A percentile compares a stretch with the other conserved stretches of the same genome.
Evolutionary conservation across 2,888 invertebrate species (phyloP).

Genomic region (Zygaena filipendulae): DNA sequence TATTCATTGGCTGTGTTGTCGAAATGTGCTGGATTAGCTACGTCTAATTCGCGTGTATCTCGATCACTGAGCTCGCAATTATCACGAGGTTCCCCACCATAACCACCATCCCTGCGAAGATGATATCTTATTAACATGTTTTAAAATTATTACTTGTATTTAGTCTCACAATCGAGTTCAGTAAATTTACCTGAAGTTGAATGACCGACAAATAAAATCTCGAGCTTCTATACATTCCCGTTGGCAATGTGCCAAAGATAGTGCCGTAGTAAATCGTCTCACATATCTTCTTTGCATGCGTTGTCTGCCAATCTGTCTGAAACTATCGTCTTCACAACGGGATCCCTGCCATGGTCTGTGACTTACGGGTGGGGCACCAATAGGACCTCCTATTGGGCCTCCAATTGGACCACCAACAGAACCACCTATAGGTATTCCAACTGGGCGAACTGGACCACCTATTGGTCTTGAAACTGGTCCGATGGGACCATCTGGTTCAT

Average conservation of each 20-base stretch:
- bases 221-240: constrained; percentile 84
- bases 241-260: constrained; percentile 83
- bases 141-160: neutral
- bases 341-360: constrained; percentile 60
- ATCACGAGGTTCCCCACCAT: constrained; percentile 73
- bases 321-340: constrained; percentile 86
- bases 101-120: constrained; percentile 65
- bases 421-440: constrained; percentile 18
- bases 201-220: constrained; percentile 87
- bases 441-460: constrained; percentile 22
- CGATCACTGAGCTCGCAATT: constrained; percentile 93
- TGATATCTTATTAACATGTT: constrained; percentile 8
- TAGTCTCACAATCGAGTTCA: neutral
- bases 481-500: constrained; percentile 46
- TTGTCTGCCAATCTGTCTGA: constrained; percentile 84
- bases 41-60: constrained; percentile 84
- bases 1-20: constrained; percentile 83
- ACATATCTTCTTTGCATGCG: constrained; percentile 84
- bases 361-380: constrained; percentile 41
- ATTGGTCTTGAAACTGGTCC: constrained; percentile 35
- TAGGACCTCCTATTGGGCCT: constrained; percentile 36
- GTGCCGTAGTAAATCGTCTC: constrained; percentile 76
- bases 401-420: constrained; percentile 42
- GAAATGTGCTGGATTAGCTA: constrained; percentile 86
- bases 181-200: constrained; percentile 78